Base-by-base conservation (phyloP, 1,140 invertebrate genomes). In the Laupala kohalensis region DNA sequence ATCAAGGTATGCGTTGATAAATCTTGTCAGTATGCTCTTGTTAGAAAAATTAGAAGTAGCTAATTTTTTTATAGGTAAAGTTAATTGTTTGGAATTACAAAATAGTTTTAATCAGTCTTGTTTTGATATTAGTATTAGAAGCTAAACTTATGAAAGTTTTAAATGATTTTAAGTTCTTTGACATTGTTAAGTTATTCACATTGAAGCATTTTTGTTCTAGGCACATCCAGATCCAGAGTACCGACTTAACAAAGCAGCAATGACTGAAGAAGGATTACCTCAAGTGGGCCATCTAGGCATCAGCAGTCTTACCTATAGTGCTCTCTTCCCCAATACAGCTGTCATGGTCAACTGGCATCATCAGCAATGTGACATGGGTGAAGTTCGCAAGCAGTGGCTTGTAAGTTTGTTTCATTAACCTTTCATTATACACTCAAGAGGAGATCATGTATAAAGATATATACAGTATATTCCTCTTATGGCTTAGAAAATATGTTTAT, bases 331-430 rank as follows among this genome's bases (percentile, higher is more conserved):
- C 6, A 90, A 90, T 69, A 88, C 86, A 62, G 86, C 96, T 0
- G 94, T 96, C 0, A 95, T 96, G 86, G 87, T 99, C 4, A 94
- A 96, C 80, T 99, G 97, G 97, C 92, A 98, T 75, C 88, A 91
- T 75, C 89, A 94, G 75, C 86, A 88, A 69, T 89, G 89, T 78
- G 85, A 87, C 74, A 78, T 92, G 30, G 82, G 84, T 75, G 82
- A 88, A 78, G 87, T 93, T 25, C 83, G 86, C 30, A 77, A 69
- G 29, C 88, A 93, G 69, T 98, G 95, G 94, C 78, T 99, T 9
- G 85, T 88, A 15, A 75, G 75, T 67, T 19, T 53, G 9, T 9
- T 19, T 53, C 37, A 53, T 53, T 53, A 13, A 13, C 37, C 37
- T 19, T 53, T 53, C 9, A 13, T 53, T 53, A 53, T 53, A 9